Base-by-base conservation (phyloP, 2,888 invertebrate genomes). In the Ernsta delagoae region DNA sequence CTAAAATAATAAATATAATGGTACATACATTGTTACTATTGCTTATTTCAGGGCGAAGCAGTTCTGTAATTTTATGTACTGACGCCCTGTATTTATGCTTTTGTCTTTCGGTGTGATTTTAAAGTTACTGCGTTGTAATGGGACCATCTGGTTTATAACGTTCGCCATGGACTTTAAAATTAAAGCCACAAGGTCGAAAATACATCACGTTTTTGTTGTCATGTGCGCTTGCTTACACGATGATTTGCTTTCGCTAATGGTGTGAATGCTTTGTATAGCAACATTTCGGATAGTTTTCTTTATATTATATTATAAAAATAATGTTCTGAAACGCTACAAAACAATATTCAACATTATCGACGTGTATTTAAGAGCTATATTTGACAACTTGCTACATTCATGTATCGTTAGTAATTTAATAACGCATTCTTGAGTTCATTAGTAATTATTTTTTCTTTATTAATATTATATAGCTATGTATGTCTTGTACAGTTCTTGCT, bases 141-240 rank as follows among this genome's bases (percentile, higher is more conserved):
- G 66, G 66, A 66, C 66, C 66, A 60, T 60, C 54, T 43, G 60
- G 48, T 63, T 54, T 48, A 56, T 53, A 62, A 24, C 11, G 59
- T 53, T 59, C 59, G 53, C 24, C 41, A 12, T 59, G 59, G 31
- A 54, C 54, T 34, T 41, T 59, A 50, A 45, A 36, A 39, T 6
- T n/a, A 59, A 50, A 53, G 8, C 36, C 39, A 12, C 12, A 12
- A 54, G 39, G 65, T 59, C 41, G 39, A 50, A 48, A 39, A 39
- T 65, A 56, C 56, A 36, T 63, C 63, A 50, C 9, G 0, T 64
- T 64, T 64, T 36, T 56, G 54, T 60, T 57, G 31, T 64, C 43
- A 45, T 31, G 56, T 39, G 41, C 12, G 63, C 63, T 63, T 41
- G 63, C 63, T 63, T 41, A 63, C 34, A 60, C 31, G 16, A 39